Percentiles rank a stretch among this genome's conserved stretches.
Conservation (phyloP, 1,140 invertebrate species). For the Tetraneura akinire region DNA sequence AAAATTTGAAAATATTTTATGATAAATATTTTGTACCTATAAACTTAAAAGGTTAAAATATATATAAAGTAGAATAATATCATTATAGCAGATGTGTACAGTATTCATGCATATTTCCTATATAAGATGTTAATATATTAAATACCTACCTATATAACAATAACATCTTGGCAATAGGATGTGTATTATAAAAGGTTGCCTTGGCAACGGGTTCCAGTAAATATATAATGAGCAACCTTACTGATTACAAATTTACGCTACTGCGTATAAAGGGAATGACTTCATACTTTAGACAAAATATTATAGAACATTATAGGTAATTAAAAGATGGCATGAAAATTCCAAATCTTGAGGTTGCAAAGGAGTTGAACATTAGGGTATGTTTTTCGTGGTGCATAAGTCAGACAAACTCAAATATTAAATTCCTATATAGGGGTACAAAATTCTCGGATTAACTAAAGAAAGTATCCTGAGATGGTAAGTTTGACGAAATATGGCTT, state of each 20-base stretch:
- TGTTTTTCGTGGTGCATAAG: neutral
- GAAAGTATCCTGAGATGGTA: neutral
- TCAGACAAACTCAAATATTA: conserved; percentile 10
- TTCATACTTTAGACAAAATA: no score
- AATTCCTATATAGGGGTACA: conserved; percentile 18
- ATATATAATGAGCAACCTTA: conserved; percentile 15
- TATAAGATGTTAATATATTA: neutral
- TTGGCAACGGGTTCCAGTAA: neutral
- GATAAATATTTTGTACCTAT: no score
- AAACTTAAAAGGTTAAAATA: no score
- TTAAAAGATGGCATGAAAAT: neutral
- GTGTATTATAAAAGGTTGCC: conserved; percentile 14
- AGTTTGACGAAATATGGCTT: conserved; percentile 22
- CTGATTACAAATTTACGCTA: conserved; percentile 24
- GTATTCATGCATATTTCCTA: no score
- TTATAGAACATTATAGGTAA: neutral
- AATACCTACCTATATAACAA: neutral
- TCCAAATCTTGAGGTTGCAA: neutral
- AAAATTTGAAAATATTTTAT: no score
- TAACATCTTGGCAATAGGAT: neutral
- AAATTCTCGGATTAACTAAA: conserved; percentile 30
- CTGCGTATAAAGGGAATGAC: neutral
- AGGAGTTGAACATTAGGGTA: neutral
- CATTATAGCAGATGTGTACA: no score
- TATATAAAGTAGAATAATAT: no score